These are phyloP conservation scores for Amphiura filiformis DNA, from an alignment of 35 echinoderm and acorn worm genomes.

Conservation along the genomic window DNA sequence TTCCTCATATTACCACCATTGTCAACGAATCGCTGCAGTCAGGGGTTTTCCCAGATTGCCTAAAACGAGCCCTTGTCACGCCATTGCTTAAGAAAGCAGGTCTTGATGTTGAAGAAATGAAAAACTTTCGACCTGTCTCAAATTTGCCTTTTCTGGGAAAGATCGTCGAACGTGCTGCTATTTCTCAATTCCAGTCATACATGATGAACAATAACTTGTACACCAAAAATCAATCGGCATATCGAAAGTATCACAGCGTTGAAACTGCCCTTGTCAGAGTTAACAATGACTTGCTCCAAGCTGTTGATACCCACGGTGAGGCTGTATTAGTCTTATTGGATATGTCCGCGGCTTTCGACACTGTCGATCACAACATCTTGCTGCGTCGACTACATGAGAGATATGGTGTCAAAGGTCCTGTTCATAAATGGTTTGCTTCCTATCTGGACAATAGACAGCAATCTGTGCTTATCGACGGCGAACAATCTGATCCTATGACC, in stretches of 20 bases:
- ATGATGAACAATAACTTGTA: neutral
- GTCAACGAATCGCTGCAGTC: slow-evolving; percentile 45
- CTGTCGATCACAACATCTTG: slow-evolving; percentile 23
- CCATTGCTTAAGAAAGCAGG: slow-evolving; percentile 51
- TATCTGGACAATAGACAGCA: neutral
- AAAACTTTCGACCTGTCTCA: slow-evolving; percentile 10
- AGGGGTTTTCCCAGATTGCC: slow-evolving; percentile 30
- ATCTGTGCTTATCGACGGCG: slow-evolving; percentile 10
- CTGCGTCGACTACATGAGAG: slow-evolving; percentile 8
- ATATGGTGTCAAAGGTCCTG: neutral
- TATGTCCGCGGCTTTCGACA: slow-evolving; percentile 21
- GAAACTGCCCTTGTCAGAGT: slow-evolving; percentile 27
- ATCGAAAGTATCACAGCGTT: slow-evolving; percentile 14
- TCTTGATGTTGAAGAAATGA: neutral
- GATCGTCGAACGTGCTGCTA: slow-evolving; percentile 28
- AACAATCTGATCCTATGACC: neutral
- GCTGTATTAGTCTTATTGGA: slow-evolving; percentile 19
- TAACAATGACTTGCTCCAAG: slow-evolving; percentile 20
- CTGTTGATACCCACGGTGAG: neutral
- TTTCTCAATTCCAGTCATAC: neutral
- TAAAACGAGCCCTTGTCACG: slow-evolving; percentile 20
- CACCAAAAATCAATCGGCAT: slow-evolving; percentile 20
- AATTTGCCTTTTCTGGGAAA: slow-evolving; percentile 12
- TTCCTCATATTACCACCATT: slow-evolving; percentile 38
- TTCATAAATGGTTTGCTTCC: slow-evolving; percentile 18